Evolutionary conservation across 2,888 invertebrate genomes (phyloP), one percentile per base, ranked within the genome.

Genomic region (Oxycera nigricornis): DNA sequence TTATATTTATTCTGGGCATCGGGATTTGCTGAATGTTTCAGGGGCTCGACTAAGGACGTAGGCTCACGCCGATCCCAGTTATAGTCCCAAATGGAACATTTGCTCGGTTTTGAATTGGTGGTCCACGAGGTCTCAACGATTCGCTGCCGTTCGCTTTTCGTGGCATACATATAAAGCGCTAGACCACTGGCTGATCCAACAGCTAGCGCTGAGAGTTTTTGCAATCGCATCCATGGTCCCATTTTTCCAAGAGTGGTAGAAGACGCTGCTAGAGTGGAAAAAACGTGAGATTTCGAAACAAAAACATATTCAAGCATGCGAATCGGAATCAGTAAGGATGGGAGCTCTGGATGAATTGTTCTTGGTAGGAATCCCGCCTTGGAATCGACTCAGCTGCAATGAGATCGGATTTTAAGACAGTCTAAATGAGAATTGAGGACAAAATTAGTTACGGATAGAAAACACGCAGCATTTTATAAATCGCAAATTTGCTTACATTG

Each of bases 51-150:
- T 76, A 94, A 83, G 78, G 89, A 89, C 76, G 89, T 89, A 1
- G 95, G 94, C 76, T 92, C 91, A 39, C 95, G 88, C 81, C 94
- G 92, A 84, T 96, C 96, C 96, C 96, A 96, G 85, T 96, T 95
- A 72, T 86, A 87, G 80, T 96, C 92, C 96, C 96, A 96, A 81
- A 90, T 89, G 0, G 91, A 87, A 75, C 86, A 87, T 73, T 72
- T 35, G 20, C 59, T 46, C n/a, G 65, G 62, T 7, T 41, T 73
- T 6, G 50, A 41, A 30, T 89, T 89, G 4, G 90, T 90, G 0
- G 92, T 92, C 92, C 92, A 92, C 0, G 92, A 91, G 79, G 89
- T 89, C 50, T 87, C 83, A 0, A 88, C 91, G 61, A 81, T 78
- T 22, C 76, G 83, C 65, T 85, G 85, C 78, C 87, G 87, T 70